These are phyloP conservation scores for Mongoloraphidia duomilia DNA, from an alignment of 2,888 invertebrate genomes.

Conservation along the genomic window DNA sequence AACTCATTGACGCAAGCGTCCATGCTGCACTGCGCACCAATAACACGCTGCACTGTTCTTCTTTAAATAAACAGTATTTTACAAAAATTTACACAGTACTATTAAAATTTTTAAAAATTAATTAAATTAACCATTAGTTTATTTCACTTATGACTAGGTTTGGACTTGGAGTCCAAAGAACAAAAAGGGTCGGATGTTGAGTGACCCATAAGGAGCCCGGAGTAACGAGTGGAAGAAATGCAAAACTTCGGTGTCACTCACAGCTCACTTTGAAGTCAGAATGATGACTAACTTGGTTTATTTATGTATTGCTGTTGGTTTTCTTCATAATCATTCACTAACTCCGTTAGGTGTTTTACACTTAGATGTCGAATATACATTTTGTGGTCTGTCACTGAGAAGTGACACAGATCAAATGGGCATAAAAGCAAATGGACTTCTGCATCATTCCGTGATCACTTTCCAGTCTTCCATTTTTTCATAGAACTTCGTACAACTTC, in stretches of 20 bases:
- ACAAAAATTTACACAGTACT: constrained; percentile 36
- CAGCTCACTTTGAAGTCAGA: constrained; percentile 97
- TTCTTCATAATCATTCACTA: too few species aligned
- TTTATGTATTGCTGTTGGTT: too few species aligned
- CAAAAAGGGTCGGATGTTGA: constrained; percentile 1
- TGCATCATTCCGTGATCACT: too few species aligned
- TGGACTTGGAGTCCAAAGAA: constrained; percentile 25
- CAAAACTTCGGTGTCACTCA: constrained; percentile 49
- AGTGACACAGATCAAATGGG: too few species aligned
- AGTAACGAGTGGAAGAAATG: constrained; percentile 32
- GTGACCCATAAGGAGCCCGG: constrained; percentile 2
- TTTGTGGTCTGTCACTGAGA: too few species aligned
- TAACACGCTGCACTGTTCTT: constrained; percentile 2
- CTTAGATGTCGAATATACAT: too few species aligned
- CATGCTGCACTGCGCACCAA: constrained; percentile 1
- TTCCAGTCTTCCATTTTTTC: too few species aligned
- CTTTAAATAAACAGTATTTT: constrained; percentile 24
- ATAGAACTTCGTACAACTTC: too few species aligned
- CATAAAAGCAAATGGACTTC: too few species aligned
- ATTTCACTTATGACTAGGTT: constrained; percentile 15
- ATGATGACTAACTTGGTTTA: constrained; percentile 98
- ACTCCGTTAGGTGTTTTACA: too few species aligned
- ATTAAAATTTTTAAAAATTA: constrained; percentile 27
- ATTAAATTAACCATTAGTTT: constrained; percentile 12
- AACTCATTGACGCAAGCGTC: not conserved